A percentile compares a stretch with the other conserved stretches of the same genome.
Conservation (phyloP, 2,888 invertebrate species). For the Unio pictorum region DNA sequence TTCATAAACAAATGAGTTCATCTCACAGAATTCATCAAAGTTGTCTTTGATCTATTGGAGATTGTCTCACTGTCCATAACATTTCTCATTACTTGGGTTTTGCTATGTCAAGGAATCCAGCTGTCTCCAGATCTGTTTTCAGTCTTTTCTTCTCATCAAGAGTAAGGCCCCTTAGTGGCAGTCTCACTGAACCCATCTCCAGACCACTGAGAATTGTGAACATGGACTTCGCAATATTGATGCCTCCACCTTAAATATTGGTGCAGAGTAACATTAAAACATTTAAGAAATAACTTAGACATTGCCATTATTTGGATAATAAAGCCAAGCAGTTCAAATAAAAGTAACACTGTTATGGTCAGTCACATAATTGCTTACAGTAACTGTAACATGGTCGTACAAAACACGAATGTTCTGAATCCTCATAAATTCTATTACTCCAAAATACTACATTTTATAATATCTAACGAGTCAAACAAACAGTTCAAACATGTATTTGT, state of each 20-base stretch:
- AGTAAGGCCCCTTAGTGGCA: conserved; percentile 46
- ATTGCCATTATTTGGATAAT: not conserved
- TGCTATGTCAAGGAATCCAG: conserved; percentile 20
- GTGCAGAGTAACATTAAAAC: not conserved
- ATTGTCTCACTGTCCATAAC: too few species aligned
- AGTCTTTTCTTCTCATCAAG: conserved; percentile 26
- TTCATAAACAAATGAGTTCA: too few species aligned
- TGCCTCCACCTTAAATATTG: conserved; percentile 35
- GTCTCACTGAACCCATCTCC: conserved; percentile 54
- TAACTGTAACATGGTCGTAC: too few species aligned
- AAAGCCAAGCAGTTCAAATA: not conserved
- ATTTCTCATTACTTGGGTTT: conserved; percentile 6
- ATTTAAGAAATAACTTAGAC: not conserved
- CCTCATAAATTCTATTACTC: too few species aligned
- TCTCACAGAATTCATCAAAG: too few species aligned
- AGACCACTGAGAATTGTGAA: conserved; percentile 47
- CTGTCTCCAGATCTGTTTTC: conserved; percentile 32
- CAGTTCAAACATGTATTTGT: too few species aligned
- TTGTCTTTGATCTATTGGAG: too few species aligned
- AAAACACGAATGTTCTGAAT: too few species aligned
- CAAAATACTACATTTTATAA: too few species aligned
- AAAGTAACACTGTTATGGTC: not conserved
- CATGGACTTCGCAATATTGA: conserved; percentile 44
- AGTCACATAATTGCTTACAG: not conserved
- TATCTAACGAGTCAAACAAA: too few species aligned